Conservation (phyloP, 2,113 vertebrate species). For the Chionodraco myersi region DNA sequence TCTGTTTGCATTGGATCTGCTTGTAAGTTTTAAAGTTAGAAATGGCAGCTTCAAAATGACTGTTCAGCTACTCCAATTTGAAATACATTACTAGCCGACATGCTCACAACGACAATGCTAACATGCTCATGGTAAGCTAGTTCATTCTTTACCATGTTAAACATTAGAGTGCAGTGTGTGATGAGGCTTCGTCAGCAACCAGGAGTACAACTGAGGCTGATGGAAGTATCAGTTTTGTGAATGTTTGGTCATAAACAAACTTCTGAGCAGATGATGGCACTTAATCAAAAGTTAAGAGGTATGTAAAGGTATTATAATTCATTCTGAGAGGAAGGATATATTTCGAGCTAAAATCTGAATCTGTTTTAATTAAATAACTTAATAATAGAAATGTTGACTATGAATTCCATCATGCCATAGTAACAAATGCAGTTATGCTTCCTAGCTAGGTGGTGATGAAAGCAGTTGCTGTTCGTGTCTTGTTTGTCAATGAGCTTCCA, state of each 20-base stretch:
- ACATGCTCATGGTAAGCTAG: not conserved
- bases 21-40: not conserved
- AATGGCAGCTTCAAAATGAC: not conserved
- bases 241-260: not conserved
- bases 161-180: not conserved
- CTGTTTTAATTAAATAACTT: not conserved
- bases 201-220: too few species aligned
- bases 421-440: not conserved
- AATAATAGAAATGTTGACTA: not conserved
- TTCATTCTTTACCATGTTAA: not conserved
- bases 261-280: not conserved
- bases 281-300: constrained; percentile 1
- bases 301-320: not conserved
- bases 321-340: not conserved
- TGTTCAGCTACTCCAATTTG: too few species aligned
- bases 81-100: too few species aligned
- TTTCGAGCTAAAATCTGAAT: not conserved
- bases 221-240: not conserved
- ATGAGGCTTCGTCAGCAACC: not conserved
- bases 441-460: constrained; percentile 7
- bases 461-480: constrained; percentile 24
- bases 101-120: not conserved
- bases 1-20: not conserved
- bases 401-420: not conserved
- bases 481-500: constrained; percentile 22